A percentile compares a stretch with the other conserved stretches of the same genome.
Evolutionary conservation across 2,797 vertebrate species (phyloP).

Genomic region (Menidia menidia): DNA sequence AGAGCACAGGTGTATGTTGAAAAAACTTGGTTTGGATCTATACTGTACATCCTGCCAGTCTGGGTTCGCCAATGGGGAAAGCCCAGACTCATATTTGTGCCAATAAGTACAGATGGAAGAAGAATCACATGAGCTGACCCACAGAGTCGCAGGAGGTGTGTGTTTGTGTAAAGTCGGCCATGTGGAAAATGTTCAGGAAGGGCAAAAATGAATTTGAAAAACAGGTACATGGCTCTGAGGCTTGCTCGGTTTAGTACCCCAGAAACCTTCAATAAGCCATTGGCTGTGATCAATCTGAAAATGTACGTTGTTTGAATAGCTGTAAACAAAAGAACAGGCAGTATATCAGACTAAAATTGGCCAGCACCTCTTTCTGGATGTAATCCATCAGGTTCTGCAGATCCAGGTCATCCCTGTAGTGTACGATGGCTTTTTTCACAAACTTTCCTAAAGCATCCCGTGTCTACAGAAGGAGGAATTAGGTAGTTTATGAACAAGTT

Average conservation of each 20-base stretch:
- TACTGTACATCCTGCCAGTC: slow-evolving; percentile 51
- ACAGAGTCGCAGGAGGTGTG: slow-evolving; percentile 46
- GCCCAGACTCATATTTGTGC: slow-evolving; percentile 37
- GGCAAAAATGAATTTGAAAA: slow-evolving; percentile 24
- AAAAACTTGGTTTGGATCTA: slow-evolving; percentile 40
- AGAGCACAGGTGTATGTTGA: slow-evolving; percentile 45
- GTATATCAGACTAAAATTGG: slow-evolving; percentile 16
- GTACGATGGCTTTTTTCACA: slow-evolving; percentile 84
- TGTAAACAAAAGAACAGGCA: slow-evolving; percentile 2
- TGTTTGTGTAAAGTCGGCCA: slow-evolving; percentile 29
- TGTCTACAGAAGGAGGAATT: slow-evolving; percentile 62
- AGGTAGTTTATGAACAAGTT: background rate
- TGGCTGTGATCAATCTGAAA: slow-evolving; percentile 30
- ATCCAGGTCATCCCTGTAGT: slow-evolving; percentile 86
- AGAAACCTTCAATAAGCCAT: slow-evolving; percentile 34
- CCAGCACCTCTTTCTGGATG: slow-evolving; percentile 83
- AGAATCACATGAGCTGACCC: slow-evolving; percentile 46
- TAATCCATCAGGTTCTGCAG: slow-evolving; percentile 87
- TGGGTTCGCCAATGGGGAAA: slow-evolving; percentile 51
- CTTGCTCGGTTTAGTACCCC: slow-evolving; percentile 18
- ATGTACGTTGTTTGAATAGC: slow-evolving; percentile 9
- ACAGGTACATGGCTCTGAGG: background rate
- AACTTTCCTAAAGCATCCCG: slow-evolving; percentile 79
- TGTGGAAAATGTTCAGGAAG: slow-evolving; percentile 47
- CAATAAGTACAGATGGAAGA: slow-evolving; percentile 64